Evolutionary conservation across 2,888 invertebrate species (phyloP), one percentile per base, ranked within the genome.

Genomic region (Callimorpha dominula): DNA sequence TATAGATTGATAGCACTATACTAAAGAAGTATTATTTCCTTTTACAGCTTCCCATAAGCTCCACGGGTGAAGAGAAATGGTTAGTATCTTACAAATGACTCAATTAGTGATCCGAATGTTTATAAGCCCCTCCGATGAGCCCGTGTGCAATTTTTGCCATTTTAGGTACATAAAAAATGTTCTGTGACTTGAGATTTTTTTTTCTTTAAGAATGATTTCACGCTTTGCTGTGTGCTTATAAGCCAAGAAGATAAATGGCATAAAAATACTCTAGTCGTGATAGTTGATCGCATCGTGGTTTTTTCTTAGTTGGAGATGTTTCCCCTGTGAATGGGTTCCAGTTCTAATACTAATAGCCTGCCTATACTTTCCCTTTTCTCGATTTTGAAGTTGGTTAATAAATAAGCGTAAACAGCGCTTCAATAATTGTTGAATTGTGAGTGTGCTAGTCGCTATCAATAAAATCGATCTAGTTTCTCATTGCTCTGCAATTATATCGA

Each of bases 401-500:
- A 57, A 57, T 12, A 57, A 57, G 11, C 20, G 57, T 57, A 11
- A 31, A 31, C 14, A 60, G 31, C 20, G 31, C 20, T 5, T 31
- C 57, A 60, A 14, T 14, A 60, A 20, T 14, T 60, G 7, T 3
- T 49, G 49, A 49, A 46, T 49, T 49, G 17, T 31, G n/a, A 31
- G n/a, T 50, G 31, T 50, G 50, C 15, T 50, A 50, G 14, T 43
- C 14, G 17, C 57, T 79, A 81, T 82, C 75, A 11, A 57, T 49
- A 73, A 52, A 73, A 79, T 82, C 79, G 73, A 82, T 82, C 72
- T 72, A 71, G 78, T 74, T 68, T 72, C 68, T 75, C 7, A 76
- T 74, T 68, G 74, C 73, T 75, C 79, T 79, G 73, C 78, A 82
- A 82, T 82, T 82, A 82, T 63, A 62, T 49, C 54, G 31, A 63